These are phyloP conservation scores for Oreochromis spilurus DNA, from an alignment of 2,113 vertebrate species.

Conservation along the genomic window DNA sequence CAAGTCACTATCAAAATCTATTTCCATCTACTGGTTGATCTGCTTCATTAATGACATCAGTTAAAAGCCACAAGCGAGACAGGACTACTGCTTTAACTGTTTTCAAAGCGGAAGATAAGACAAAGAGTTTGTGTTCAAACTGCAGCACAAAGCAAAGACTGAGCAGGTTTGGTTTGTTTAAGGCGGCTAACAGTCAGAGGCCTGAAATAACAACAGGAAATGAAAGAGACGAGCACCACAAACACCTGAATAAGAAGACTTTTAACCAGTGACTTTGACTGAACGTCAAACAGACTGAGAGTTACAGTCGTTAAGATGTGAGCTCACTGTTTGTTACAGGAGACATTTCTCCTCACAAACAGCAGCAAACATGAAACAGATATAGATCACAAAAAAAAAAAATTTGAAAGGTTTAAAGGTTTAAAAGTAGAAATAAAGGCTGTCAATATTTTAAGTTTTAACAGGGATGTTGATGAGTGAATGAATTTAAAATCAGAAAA, in stretches of 20 bases:
- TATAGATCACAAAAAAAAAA: no score
- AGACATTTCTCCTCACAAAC: accelerated
- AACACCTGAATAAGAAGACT: not conserved
- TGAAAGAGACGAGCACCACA: accelerated
- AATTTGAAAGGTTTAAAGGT: not conserved
- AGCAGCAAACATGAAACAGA: not conserved
- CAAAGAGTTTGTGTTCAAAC: accelerated
- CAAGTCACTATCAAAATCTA: not conserved
- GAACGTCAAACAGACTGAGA: not conserved
- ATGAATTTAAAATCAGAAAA: not conserved
- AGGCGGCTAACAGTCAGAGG: not conserved
- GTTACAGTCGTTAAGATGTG: accelerated
- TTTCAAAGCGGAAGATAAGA: accelerated
- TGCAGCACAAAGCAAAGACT: not conserved
- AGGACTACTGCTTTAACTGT: not conserved
- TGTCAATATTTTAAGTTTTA: not conserved
- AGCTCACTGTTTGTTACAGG: accelerated
- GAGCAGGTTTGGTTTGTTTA: not conserved
- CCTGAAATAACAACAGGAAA: not conserved
- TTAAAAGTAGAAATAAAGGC: not conserved
- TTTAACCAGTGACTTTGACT: accelerated
- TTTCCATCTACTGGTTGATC: not conserved
- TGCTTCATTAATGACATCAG: not conserved
- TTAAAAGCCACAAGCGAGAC: not conserved
- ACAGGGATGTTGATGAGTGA: accelerated